Base-by-base conservation (phyloP, 1,140 invertebrate genomes). In the Drosophila nikananu region DNA sequence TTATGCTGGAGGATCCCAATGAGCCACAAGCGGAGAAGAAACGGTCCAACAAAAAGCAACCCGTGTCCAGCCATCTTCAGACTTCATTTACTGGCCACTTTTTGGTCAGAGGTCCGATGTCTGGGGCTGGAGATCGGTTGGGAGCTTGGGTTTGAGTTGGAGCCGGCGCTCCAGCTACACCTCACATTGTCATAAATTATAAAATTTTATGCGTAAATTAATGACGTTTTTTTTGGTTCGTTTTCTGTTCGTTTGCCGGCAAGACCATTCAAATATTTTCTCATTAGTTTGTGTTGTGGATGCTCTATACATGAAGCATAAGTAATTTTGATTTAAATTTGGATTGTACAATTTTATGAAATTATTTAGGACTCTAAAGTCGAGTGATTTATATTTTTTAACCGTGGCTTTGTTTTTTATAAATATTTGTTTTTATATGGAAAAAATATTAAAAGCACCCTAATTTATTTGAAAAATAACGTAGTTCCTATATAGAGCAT, bases 151-250 rank as follows among this genome's bases (percentile, higher is more conserved):
- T 49, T 65, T 19, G 23, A 37, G 64, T 60, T 70, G 80, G 63
- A 79, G 77, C 86, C 68, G 86, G 86, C 86, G 86, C 86, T 90
- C 86, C 86, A 90, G 86, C 86, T 90, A 86, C 86, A 90, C 86
- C 86, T 90, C 86, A 64, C 54, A 81, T 91, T 90, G 86, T 91
- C 89, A 91, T 91, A 91, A 91, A 91, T 91, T 91, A 91, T 91
- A 91, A 89, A 86, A 90, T 91, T 92, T 92, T 92, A 92, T 92
- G 91, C 82, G 82, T 92, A 92, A 92, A 92, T 92, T 92, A 91
- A 91, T 91, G 90, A 91, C 77, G 80, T 63, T 67, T 65, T 78
- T 79, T 81, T 71, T 75, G 71, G 64, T 46, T 58, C 48, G 17
- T 62, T 75, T 57, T 76, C 27, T 15, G 35, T 60, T 75, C 19